Percentiles rank a stretch among this genome's conserved stretches.
Evolutionary conservation across 2,113 vertebrate genomes (phyloP).

Genomic region (Arvicanthis niloticus): DNA sequence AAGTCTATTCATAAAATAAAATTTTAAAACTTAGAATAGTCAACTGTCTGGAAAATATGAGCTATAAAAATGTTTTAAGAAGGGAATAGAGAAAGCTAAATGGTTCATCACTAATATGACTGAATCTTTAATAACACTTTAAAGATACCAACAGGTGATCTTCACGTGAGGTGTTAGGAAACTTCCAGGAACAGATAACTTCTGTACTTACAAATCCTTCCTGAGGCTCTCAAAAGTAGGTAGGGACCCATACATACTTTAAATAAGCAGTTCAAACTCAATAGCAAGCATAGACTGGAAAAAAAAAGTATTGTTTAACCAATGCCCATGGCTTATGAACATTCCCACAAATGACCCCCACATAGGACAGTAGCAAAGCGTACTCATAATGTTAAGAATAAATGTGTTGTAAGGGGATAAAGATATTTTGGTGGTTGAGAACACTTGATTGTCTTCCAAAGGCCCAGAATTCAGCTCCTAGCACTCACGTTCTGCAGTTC

Average conservation of each 20-base stretch:
- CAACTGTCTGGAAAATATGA: conserved; percentile 21
- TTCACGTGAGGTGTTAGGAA: not conserved
- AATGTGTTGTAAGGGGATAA: not conserved
- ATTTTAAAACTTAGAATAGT: not conserved
- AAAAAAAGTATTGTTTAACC: not conserved
- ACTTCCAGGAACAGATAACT: not conserved
- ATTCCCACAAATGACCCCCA: not conserved
- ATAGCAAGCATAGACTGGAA: not conserved
- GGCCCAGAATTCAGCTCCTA: not conserved
- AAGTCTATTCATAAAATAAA: not conserved
- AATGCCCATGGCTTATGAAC: not conserved
- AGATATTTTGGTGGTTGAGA: not conserved
- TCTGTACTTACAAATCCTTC: not conserved
- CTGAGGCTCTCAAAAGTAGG: not conserved
- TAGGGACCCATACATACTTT: not conserved
- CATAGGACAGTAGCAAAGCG: not conserved
- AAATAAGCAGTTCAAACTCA: not conserved
- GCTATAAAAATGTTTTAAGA: not conserved
- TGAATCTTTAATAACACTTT: not conserved
- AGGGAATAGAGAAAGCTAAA: not conserved
- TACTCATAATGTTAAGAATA: not conserved
- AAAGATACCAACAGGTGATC: not conserved
- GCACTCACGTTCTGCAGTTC: not conserved
- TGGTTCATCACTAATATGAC: not conserved
- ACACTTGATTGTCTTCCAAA: too few relatives aligned